phyloP scores from a whole-genome alignment of 2,113 vertebrate genomes.

The Phalacrocorax pelagicus region DNA sequence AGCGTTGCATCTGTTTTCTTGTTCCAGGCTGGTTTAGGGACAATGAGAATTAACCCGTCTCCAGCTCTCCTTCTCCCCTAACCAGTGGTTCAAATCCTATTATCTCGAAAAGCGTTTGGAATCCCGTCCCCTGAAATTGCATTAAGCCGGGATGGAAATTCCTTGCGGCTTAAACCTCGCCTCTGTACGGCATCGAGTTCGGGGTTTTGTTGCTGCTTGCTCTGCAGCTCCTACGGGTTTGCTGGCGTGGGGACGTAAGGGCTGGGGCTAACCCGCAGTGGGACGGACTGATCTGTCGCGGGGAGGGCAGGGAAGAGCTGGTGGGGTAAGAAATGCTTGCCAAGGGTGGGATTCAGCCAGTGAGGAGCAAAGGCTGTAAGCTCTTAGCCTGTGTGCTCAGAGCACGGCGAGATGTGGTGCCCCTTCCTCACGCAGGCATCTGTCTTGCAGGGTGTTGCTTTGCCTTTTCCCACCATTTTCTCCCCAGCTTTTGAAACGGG shows the following conservation, averaged over 20 bases:
- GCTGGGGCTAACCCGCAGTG: too few relatives aligned
- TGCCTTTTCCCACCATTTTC: not conserved
- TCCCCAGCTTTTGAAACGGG: not conserved
- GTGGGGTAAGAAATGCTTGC: not conserved
- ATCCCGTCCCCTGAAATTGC: not conserved
- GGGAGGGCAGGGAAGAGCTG: not conserved
- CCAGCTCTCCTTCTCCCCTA: not conserved
- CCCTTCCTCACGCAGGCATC: not conserved
- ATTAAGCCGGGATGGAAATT: constrained; percentile 15
- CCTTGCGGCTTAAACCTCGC: not conserved
- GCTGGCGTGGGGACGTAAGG: rapidly evolving
- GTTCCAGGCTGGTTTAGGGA: not conserved
- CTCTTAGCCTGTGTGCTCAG: not conserved
- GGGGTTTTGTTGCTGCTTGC: not conserved
- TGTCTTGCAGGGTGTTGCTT: not conserved
- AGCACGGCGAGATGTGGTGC: rapidly evolving
- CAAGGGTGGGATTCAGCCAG: not conserved
- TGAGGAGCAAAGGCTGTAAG: not conserved
- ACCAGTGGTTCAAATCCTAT: constrained; percentile 24
- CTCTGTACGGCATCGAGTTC: rapidly evolving
- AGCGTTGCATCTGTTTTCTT: not conserved
- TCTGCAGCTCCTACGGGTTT: not conserved
- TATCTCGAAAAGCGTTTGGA: not conserved
- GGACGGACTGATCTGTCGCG: rapidly evolving
- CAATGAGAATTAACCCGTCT: not conserved